Evolutionary conservation across 2,888 invertebrate species (phyloP), one percentile per base, ranked within the genome.

Genomic region (Andrena minutula): DNA sequence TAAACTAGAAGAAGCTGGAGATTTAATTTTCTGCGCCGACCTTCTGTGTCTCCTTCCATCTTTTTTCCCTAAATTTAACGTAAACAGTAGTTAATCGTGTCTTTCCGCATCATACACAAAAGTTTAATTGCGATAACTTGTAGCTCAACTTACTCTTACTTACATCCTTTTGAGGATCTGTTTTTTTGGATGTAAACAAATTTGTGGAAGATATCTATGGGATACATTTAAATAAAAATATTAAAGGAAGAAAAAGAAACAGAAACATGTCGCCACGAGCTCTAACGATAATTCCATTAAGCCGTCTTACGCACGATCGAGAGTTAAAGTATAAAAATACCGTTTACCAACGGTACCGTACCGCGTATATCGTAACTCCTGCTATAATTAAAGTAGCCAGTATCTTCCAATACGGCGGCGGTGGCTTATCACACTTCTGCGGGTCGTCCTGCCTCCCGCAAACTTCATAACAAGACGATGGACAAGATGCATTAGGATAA

Each of bases 1-100:
- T 80, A 94, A 94, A 0, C 90, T 93, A 8, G 96, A 96, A 69
- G 87, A 90, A 53, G 91, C 86, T 16, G 97, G 97, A 86, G 89
- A 86, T 91, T 94, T 95, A 10, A 75, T 77, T 79, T 88, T 92
- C 65, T 85, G 81, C 49, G 66, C 75, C 53, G 78, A 74, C 61
- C 71, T 83, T 61, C 56, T 86, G 0, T 26, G 26, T 63, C 35
- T 75, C 23, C 41, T 80, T 28, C 16, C 56, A 51, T 84, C 76
- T 66, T 82, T 79, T 63, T 83, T 85, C 61, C 61, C 84, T 87
- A 51, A 65, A 74, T 69, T 47, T 6, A 6, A 53, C 10, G 64
- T 5, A 77, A 60, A 61, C 47, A 64, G 7, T 51, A 28, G 41
- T 74, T 26, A 68, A 69, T 51, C 12, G 35, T 35, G 8, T 35